Evolutionary conservation across 2,888 invertebrate genomes (phyloP), one percentile per base, ranked within the genome.

Genomic region (Lydus trimaculatus): DNA sequence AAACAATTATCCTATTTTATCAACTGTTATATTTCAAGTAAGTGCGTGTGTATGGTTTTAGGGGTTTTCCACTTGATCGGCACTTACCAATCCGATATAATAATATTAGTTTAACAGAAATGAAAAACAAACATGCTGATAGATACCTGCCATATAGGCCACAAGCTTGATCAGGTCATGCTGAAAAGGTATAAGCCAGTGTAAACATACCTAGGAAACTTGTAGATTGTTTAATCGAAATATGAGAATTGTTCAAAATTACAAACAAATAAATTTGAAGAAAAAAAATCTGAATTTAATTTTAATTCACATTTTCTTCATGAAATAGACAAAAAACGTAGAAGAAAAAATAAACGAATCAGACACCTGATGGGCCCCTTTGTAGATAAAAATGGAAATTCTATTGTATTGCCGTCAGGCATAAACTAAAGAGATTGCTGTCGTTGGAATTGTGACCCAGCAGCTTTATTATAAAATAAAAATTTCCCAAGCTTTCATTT

Each of bases 51-150:
- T 39, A 9, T n/a, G n/a, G 17, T 43, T 43, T 36, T 17, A 43
- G 17, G 43, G 43, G 17, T 52, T 3, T 52, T 52, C 25, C 17
- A 20, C 17, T 20, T n/a, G 25, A 52, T 66, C 64, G 66, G 64
- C 70, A 70, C 64, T 66, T 64, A 58, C 15, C 48, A 48, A 36
- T 58, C 66, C 48, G 20, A 56, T 59, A 33, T 20, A 66, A 70
- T 60, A 70, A 70, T 70, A 66, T 70, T 70, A 66, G 70, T 70
- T 66, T 36, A 56, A 60, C 48, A 66, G 70, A 66, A 64, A 70
- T 70, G 66, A 70, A 70, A 70, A 66, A 66, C 65, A 70, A 70
- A 70, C 70, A 69, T 36, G 33, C 62, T 20, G 59, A 65, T 20
- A 20, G 20, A 52, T 48, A 23, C 52, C 23, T 52, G 25, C 4